phyloP scores from a whole-genome alignment of 2,888 invertebrate species.

The Drosophila pseudotalamancana region DNA sequence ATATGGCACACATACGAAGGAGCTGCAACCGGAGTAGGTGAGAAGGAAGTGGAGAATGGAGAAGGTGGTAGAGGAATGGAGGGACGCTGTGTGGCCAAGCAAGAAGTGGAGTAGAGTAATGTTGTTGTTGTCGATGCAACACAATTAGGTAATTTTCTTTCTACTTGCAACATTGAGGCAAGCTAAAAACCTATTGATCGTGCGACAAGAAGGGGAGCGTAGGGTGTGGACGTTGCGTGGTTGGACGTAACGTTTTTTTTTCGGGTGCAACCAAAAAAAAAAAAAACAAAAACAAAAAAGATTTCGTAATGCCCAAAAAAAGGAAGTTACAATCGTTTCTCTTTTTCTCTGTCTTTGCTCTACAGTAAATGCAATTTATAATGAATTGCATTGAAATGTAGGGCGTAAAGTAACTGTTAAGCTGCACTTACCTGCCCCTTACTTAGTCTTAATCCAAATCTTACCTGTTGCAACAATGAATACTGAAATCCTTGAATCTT shows the following conservation, averaged over 20 bases:
- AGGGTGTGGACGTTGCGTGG: constrained; percentile 58
- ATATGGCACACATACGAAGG: constrained; percentile 71
- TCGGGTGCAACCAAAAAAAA: constrained; percentile 29
- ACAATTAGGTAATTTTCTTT: constrained; percentile 81
- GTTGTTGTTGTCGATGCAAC: constrained; percentile 64
- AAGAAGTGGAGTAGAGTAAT: constrained; percentile 67
- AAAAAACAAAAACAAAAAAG: constrained; percentile 4
- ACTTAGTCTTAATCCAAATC: constrained; percentile 2
- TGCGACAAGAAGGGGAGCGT: not conserved
- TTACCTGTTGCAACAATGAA: constrained; percentile 44
- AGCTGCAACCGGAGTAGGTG: not conserved
- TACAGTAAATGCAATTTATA: not conserved
- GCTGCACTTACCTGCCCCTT: not conserved
- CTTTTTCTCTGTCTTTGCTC: not conserved
- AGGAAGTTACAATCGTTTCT: constrained; percentile 47
- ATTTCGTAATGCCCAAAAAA: constrained; percentile 59
- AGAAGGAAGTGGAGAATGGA: not conserved
- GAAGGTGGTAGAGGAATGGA: no score
- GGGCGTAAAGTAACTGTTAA: constrained; percentile 32
- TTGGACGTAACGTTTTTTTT: constrained; percentile 55
- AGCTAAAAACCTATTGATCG: constrained; percentile 45
- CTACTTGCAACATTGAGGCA: constrained; percentile 47
- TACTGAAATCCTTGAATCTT: not conserved
- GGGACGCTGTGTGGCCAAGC: constrained; percentile 14
- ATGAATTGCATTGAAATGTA: not conserved